Evolutionary conservation across 2,797 vertebrate genomes (phyloP), one percentile per base, ranked within the genome.

Genomic region (Eptatretus atami): DNA sequence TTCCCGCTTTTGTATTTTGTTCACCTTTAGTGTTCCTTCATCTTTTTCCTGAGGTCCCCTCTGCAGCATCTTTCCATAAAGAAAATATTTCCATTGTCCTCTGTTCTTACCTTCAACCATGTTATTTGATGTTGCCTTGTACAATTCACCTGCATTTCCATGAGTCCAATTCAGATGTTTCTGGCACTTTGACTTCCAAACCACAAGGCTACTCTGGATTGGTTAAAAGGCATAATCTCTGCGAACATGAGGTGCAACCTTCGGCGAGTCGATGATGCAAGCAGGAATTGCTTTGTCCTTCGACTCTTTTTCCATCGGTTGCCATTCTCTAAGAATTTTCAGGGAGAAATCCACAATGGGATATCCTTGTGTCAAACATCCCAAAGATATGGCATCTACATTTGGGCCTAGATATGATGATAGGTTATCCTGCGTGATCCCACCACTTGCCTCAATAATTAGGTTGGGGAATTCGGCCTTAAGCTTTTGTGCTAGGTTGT

Each of bases 321-420:
- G 63, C 9, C 53, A 54, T 25, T 14, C 65, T 1, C 66, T 65
- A 64, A 74, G 73, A 65, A 86, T 71, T 70, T 83, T 83, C 13
- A 86, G 77, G 8, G 83, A 83, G 67, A 86, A 86, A 68, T 85
- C 82, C 0, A 82, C 73, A 11, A 77, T 74, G 0, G 72, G 76
- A 64, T 78, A 79, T 1, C 78, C 79, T 66, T 84, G 82, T 6
- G 82, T 84, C 61, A 86, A 75, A 69, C 79, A 78, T 52, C 83
- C 82, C 66, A 84, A 66, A 1, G 83, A 84, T 67, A 86, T 72
- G 54, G 83, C 65, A 11, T 83, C 78, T 2, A 83, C 68, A 13
- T 76, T 68, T 6, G 78, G 72, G 10, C 78, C 79, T 6, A 81
- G 75, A 71, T 77, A 81, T 52, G 66, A 64, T 1, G 69, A 19